phyloP scores from a whole-genome alignment of 2,797 vertebrate genomes.

The Coilia nasus region DNA sequence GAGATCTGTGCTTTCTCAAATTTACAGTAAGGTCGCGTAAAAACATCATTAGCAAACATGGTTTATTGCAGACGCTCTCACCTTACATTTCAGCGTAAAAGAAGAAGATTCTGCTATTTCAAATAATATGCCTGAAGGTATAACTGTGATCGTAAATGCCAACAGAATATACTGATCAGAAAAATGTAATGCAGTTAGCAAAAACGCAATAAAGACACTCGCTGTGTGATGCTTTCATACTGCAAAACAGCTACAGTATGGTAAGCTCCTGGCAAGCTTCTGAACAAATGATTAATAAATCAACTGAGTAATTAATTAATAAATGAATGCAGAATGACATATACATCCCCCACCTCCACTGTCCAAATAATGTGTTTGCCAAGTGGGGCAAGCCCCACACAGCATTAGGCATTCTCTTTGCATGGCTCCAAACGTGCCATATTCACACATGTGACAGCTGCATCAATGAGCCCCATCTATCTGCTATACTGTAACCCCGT shows the following conservation, averaged over 20 bases:
- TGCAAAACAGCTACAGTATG: neutral
- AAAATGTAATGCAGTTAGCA: neutral
- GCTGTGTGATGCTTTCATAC: neutral
- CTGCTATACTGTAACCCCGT: neutral
- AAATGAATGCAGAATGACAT: slow-evolving; percentile 7
- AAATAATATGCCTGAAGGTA: neutral
- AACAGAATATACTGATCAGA: neutral
- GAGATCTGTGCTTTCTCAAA: neutral
- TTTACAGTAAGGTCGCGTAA: neutral
- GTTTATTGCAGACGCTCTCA: neutral
- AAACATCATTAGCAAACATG: neutral
- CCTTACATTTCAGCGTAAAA: neutral
- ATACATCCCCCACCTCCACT: neutral
- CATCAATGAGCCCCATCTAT: slow-evolving; percentile 22
- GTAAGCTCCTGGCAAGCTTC: neutral
- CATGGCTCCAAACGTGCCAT: neutral
- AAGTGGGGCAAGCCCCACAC: neutral
- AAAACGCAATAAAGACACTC: neutral
- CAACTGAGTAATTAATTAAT: slow-evolving; percentile 5
- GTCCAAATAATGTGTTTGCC: slow-evolving; percentile 11
- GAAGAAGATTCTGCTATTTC: neutral
- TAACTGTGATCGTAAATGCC: neutral
- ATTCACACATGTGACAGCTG: neutral
- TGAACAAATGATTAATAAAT: neutral
- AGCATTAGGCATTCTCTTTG: slow-evolving; percentile 20